Base-by-base conservation (phyloP, 2,888 invertebrate genomes). In the Stenichneumon culpator region DNA sequence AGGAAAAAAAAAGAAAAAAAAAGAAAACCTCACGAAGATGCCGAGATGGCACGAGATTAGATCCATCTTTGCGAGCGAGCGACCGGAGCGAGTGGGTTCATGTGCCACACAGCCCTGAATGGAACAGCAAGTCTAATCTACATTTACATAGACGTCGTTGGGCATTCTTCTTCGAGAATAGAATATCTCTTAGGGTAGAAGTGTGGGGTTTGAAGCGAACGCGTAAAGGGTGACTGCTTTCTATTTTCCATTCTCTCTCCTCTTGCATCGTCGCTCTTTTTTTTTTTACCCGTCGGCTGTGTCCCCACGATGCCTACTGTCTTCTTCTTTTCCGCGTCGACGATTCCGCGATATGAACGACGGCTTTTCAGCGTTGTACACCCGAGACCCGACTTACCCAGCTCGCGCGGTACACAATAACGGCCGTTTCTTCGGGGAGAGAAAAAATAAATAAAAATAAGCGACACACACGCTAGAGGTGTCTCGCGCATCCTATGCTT, bases 141-240 rank as follows among this genome's bases (percentile, higher is more conserved):
- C 89, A 90, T 92, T 90, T 89, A 90, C 90, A 91, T 86, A 72
- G 75, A 67, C 84, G 86, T 87, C 87, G 83, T 86, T 67, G 86
- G 83, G 68, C 84, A 86, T 89, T 90, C 90, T 90, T 88, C 87
- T 86, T 84, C 83, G 82, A 83, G 86, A 89, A 88, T 86, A 86
- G 88, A 88, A 88, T 87, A 88, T 84, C 87, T 79, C 84, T 82
- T 77, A 81, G 80, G 84, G 79, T 2, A 63, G 60, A 22, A n/a
- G 19, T 28, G 44, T 22, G 67, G 44, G 22, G 52, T n/a, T 7
- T 28, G 28, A 52, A 32, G 54, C 25, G 52, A 52, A 28, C 65
- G 69, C 81, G 82, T 79, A 75, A 82, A 74, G 74, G 82, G 68
- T 52, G 75, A 73, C 75, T 67, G 70, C 79, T 85, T 81, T 82